Conservation (phyloP, 2,113 vertebrate species). For the Camelus bactrianus region DNA sequence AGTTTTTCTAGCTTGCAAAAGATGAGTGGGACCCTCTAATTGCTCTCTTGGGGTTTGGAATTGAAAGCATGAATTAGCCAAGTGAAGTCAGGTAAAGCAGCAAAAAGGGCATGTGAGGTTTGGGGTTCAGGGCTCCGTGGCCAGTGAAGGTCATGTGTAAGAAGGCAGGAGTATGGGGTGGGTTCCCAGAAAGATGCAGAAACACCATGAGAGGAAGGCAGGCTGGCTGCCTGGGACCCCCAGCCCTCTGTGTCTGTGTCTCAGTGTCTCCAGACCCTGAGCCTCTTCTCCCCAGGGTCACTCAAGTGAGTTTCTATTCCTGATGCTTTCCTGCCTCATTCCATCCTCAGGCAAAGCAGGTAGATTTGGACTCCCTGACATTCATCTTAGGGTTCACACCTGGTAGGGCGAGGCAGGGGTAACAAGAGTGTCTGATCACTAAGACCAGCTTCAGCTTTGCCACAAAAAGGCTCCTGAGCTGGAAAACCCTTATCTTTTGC, state of each 20-base stretch:
- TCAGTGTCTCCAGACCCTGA: not conserved
- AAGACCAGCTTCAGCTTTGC: not conserved
- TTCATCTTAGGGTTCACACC: not conserved
- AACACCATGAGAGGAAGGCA: not conserved
- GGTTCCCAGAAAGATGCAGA: not conserved
- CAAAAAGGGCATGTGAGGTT: not conserved
- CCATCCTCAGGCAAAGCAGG: not conserved
- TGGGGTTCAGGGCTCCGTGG: not conserved
- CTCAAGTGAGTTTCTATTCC: not conserved
- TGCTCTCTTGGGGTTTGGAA: not conserved
- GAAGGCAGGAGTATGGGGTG: not conserved
- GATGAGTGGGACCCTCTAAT: not conserved
- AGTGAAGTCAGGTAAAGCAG: not conserved
- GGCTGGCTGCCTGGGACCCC: rapidly evolving
- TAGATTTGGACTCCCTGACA: rapidly evolving
- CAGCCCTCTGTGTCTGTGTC: not conserved
- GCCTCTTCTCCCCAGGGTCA: not conserved
- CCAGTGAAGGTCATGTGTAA: not conserved
- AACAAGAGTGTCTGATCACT: not conserved
- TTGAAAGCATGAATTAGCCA: not conserved
- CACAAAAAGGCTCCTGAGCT: not conserved
- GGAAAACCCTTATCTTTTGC: not conserved
- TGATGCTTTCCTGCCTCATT: no score
- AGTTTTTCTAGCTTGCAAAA: not conserved
- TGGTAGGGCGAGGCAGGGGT: no score